These are phyloP conservation scores for Diplolepis rosae DNA, from an alignment of 2,888 invertebrate species.

Conservation along the genomic window DNA sequence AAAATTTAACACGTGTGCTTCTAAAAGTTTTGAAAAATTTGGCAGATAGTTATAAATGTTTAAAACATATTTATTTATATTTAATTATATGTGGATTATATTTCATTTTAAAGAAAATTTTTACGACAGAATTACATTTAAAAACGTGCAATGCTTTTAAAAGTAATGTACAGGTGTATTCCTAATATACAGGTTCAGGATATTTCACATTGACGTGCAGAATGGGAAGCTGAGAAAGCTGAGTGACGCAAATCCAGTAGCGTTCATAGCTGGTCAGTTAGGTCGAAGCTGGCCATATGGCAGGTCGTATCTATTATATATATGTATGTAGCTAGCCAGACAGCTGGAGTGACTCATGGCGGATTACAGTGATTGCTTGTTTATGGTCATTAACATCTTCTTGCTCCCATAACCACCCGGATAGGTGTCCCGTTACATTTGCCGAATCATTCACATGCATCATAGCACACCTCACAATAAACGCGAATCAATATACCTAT, in stretches of 20 bases:
- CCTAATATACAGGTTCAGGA: background rate
- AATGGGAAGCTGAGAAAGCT: background rate
- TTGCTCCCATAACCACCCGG: slow-evolving; percentile 71
- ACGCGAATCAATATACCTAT: background rate
- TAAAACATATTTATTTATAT: too few relatives aligned
- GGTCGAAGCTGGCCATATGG: slow-evolving; percentile 60
- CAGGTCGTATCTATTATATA: slow-evolving; percentile 70
- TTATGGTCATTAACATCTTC: slow-evolving; percentile 74
- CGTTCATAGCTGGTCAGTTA: slow-evolving; percentile 8
- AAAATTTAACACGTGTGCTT: too few relatives aligned
- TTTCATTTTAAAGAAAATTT: too few relatives aligned
- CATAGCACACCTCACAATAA: background rate
- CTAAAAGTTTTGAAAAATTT: too few relatives aligned
- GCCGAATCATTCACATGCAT: background rate
- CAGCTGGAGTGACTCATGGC: slow-evolving; percentile 73
- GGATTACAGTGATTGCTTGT: slow-evolving; percentile 74
- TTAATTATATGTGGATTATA: too few relatives aligned
- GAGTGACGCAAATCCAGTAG: slow-evolving; percentile 2
- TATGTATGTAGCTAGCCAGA: slow-evolving; percentile 64
- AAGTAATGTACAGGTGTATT: too few relatives aligned
- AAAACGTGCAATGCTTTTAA: too few relatives aligned
- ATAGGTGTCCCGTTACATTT: slow-evolving; percentile 56
- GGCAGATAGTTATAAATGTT: too few relatives aligned
- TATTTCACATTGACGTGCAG: background rate
- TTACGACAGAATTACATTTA: too few relatives aligned